These are phyloP conservation scores for Holotrichia oblita DNA, from an alignment of 1,140 invertebrate species.

Conservation along the genomic window DNA sequence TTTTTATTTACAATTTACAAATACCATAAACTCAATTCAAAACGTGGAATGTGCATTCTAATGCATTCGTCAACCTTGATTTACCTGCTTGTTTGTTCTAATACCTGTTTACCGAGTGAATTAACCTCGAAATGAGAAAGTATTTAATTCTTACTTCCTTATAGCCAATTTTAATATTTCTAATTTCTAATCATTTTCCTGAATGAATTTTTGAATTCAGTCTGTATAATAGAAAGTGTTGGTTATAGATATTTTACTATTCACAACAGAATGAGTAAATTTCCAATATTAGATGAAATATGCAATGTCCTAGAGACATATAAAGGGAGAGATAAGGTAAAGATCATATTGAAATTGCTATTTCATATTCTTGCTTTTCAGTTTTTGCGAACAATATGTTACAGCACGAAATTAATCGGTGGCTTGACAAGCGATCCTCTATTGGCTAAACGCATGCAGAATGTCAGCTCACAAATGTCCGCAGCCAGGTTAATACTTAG, in stretches of 20 bases:
- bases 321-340: constrained; percentile 67
- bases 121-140: constrained; percentile 39
- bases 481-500: constrained; percentile 73
- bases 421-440: constrained; percentile 65
- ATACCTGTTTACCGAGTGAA: constrained; percentile 5
- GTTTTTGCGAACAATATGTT: constrained; percentile 74
- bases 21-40: neutral
- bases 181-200: neutral
- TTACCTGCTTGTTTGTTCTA: neutral
- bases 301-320: constrained; percentile 66
- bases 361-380: constrained; percentile 50
- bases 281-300: constrained; percentile 60
- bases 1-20: neutral
- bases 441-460: constrained; percentile 66
- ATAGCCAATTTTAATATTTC: neutral
- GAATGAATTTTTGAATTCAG: neutral
- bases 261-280: constrained; percentile 32
- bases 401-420: constrained; percentile 70
- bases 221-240: neutral
- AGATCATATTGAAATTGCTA: constrained; percentile 38
- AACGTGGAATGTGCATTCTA: neutral
- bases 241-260: neutral
- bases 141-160: constrained; percentile 11
- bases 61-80: neutral
- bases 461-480: constrained; percentile 72